A percentile compares a stretch with the other conserved stretches of the same genome.
phyloP scores from a whole-genome alignment of 2,888 invertebrate species.

The Amblyteles armatorius region DNA sequence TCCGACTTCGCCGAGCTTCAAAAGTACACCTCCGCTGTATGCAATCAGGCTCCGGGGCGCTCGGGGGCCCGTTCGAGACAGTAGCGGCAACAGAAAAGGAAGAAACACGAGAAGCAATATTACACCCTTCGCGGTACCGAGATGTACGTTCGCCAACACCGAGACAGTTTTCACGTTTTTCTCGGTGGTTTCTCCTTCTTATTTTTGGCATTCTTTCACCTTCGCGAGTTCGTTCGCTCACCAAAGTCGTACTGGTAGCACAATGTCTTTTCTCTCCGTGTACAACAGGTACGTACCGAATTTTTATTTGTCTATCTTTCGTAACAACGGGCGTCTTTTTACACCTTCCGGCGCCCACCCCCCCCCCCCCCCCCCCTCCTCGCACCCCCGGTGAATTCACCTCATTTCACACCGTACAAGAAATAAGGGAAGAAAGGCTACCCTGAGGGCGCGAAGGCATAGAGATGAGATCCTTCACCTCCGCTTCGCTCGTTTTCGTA shows the following conservation, averaged over 20 bases:
- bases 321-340: conserved; percentile 12
- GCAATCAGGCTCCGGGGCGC: conserved; percentile 43
- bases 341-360: neutral
- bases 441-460: conserved; percentile 26
- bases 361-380: no score
- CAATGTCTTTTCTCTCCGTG: neutral
- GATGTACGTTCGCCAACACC: conserved; percentile 2
- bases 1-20: conserved; percentile 65
- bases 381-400: neutral
- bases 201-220: conserved; percentile 13
- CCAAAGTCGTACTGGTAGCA: neutral
- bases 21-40: conserved; percentile 70
- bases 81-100: neutral
- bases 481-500: conserved; percentile 3
- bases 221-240: conserved; percentile 10
- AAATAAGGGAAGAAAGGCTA: conserved; percentile 10
- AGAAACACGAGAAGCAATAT: neutral
- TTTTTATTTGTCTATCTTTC: conserved; percentile 19
- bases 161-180: conserved; percentile 12
- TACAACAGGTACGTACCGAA: conserved; percentile 19
- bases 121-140: conserved; percentile 14
- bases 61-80: conserved; percentile 8
- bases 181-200: conserved; percentile 13
- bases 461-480: conserved; percentile 25
- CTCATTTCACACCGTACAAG: conserved; percentile 4